These are phyloP conservation scores for Agapostemon virescens DNA, from an alignment of 2,888 invertebrate genomes.

Conservation along the genomic window DNA sequence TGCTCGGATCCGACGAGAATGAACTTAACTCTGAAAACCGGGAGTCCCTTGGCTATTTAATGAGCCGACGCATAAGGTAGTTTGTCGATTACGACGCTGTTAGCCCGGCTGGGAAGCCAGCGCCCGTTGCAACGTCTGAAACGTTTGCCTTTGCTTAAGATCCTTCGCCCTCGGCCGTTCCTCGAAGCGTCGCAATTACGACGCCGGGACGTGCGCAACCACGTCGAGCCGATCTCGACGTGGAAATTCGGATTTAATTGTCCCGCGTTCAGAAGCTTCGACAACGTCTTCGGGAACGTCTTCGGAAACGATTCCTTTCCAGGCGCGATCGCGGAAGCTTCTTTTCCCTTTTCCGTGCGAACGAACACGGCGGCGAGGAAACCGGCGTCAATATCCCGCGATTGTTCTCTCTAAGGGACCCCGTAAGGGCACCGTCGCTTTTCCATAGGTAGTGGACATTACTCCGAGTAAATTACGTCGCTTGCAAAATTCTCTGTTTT, in stretches of 20 bases:
- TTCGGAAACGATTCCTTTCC: not conserved
- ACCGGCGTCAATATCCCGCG: not conserved
- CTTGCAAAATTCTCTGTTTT: too few species aligned
- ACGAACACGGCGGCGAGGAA: not conserved
- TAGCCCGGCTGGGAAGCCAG: constrained; percentile 40
- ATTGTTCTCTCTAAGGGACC: not conserved
- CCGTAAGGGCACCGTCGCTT: not conserved
- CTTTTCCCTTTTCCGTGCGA: not conserved
- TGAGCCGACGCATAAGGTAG: constrained; percentile 69
- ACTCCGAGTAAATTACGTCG: not conserved
- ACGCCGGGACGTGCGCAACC: constrained; percentile 13
- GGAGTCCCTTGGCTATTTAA: constrained; percentile 72
- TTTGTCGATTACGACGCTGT: constrained; percentile 72
- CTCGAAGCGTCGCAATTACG: constrained; percentile 35
- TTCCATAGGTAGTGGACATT: rapidly evolving
- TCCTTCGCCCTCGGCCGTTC: constrained; percentile 53
- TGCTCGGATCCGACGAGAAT: constrained; percentile 64
- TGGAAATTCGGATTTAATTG: constrained; percentile 37
- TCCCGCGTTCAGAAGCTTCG: constrained; percentile 5
- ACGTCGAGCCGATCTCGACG: not conserved
- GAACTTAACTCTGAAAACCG: constrained; percentile 69
- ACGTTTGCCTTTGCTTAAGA: constrained; percentile 56
- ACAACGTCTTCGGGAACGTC: not conserved
- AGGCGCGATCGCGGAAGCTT: not conserved
- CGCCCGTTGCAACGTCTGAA: constrained; percentile 28